phyloP scores from a whole-genome alignment of 2,888 invertebrate genomes.

The Mesochorus sp. region DNA sequence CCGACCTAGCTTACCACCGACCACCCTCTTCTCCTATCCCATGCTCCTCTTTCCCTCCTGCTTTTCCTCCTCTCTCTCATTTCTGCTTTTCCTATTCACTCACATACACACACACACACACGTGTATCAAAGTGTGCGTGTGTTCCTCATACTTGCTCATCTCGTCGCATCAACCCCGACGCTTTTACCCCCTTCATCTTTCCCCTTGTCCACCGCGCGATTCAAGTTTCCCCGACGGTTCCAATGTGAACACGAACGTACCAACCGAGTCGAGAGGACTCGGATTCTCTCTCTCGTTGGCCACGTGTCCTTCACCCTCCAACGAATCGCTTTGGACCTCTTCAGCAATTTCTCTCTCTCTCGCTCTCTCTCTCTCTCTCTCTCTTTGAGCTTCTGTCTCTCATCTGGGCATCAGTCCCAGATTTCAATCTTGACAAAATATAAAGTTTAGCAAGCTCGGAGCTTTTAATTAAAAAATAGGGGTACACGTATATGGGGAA shows the following conservation, averaged over 20 bases:
- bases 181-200: neutral
- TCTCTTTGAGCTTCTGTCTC: too few species aligned
- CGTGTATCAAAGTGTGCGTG: conserved; percentile 3
- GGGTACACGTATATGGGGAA: too few species aligned
- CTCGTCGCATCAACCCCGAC: conserved; percentile 17
- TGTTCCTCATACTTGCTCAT: conserved; percentile 3
- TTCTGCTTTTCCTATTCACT: neutral
- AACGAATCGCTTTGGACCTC: too few species aligned
- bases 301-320: neutral
- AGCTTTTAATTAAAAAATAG: too few species aligned
- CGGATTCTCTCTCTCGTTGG: conserved; percentile 41
- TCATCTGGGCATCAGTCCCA: too few species aligned
- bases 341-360: too few species aligned
- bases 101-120: neutral
- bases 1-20: conserved; percentile 57
- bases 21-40: conserved; percentile 40
- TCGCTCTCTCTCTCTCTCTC: too few species aligned
- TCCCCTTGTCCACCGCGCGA: neutral
- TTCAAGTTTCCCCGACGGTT: conserved; percentile 25
- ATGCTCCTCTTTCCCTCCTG: conserved; percentile 10
- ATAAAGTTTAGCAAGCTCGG: too few species aligned
- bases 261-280: conserved; percentile 24
- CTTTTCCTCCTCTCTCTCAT: neutral
- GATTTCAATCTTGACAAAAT: too few species aligned
- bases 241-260: conserved; percentile 43